Evolutionary conservation across 2,113 vertebrate species (phyloP).

Genomic region (Carettochelys insculpta): DNA sequence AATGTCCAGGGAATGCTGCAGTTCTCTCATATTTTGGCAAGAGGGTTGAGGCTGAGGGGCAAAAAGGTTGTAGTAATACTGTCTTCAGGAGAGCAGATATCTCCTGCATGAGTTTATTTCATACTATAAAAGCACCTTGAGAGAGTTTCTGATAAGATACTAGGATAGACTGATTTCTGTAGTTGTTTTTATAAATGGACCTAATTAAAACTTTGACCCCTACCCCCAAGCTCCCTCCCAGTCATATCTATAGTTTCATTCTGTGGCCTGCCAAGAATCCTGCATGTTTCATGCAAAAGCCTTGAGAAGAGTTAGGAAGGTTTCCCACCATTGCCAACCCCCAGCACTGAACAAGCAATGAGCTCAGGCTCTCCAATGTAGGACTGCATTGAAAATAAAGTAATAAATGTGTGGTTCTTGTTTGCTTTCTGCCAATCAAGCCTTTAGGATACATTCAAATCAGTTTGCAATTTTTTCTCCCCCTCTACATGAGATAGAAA

Average conservation of each 20-base stretch:
- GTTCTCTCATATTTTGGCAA: background rate
- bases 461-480: background rate
- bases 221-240: background rate
- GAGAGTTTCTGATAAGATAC: background rate
- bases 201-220: background rate
- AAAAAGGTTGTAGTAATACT: no score
- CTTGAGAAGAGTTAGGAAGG: background rate
- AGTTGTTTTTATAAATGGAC: background rate
- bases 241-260: background rate
- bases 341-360: background rate
- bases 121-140: rapidly evolving
- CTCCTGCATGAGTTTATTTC: background rate
- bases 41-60: background rate
- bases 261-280: background rate
- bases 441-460: background rate
- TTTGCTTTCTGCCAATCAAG: background rate
- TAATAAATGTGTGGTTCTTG: background rate
- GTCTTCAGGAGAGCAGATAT: background rate
- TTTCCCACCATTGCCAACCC: rapidly evolving
- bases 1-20: background rate
- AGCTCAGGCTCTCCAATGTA: background rate
- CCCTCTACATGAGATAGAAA: background rate
- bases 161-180: background rate
- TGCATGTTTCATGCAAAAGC: background rate
- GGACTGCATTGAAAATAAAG: no score